phyloP scores from a whole-genome alignment of 2,797 vertebrate species.

The Nannoperca obscura region DNA sequence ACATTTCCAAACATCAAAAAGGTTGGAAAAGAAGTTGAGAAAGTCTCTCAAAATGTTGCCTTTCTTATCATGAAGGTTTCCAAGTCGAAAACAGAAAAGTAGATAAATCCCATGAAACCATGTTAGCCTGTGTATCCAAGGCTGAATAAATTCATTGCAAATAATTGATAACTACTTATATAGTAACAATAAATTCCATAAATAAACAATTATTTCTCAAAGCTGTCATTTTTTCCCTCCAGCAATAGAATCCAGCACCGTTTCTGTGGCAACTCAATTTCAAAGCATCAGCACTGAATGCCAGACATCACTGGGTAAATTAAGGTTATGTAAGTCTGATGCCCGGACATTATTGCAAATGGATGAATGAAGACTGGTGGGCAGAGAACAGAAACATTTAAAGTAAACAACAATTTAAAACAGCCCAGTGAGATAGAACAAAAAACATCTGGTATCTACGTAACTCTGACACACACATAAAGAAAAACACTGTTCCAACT shows the following conservation, averaged over 20 bases:
- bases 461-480: background rate
- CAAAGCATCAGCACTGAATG: slow-evolving; percentile 61
- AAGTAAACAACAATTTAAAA: slow-evolving; percentile 1
- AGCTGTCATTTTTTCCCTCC: background rate
- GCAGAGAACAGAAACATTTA: slow-evolving; percentile 32
- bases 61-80: background rate
- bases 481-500: slow-evolving; percentile 30
- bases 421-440: background rate
- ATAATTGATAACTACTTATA: slow-evolving; percentile 51
- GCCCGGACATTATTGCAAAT: slow-evolving; percentile 65
- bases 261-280: slow-evolving; percentile 75
- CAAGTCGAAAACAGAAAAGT: slow-evolving; percentile 27
- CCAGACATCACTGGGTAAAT: slow-evolving; percentile 64
- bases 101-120: slow-evolving; percentile 24
- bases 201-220: slow-evolving; percentile 45
- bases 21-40: background rate
- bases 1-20: slow-evolving; percentile 26
- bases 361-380: slow-evolving; percentile 44
- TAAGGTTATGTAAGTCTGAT: slow-evolving; percentile 71
- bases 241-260: slow-evolving; percentile 38
- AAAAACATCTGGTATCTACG: slow-evolving; percentile 5
- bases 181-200: slow-evolving; percentile 28
- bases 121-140: slow-evolving; percentile 17
- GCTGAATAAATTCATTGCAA: slow-evolving; percentile 40
- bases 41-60: background rate